A percentile compares a stretch with the other conserved stretches of the same genome.
These are phyloP conservation scores for Scaeva pyrastri DNA, from an alignment of 2,888 invertebrate genomes.

Conservation along the genomic window DNA sequence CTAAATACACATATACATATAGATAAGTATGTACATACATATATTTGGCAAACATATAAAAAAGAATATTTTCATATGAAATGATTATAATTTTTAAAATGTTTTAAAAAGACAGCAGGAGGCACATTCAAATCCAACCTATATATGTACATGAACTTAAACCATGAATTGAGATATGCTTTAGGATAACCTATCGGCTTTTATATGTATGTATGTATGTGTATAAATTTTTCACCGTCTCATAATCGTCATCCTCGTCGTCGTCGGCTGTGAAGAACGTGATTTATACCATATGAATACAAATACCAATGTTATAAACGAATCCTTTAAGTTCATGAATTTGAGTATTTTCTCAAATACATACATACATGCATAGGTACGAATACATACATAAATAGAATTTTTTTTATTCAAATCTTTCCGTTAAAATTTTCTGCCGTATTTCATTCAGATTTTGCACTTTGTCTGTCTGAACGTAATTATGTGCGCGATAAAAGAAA, in stretches of 20 bases:
- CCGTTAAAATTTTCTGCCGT: constrained; percentile 32
- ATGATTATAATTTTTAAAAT: constrained; percentile 58
- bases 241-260: background rate
- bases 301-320: constrained; percentile 31
- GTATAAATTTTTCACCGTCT: constrained; percentile 3
- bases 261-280: constrained; percentile 6
- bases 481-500: constrained; percentile 42
- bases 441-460: constrained; percentile 61
- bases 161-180: constrained; percentile 12
- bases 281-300: constrained; percentile 22
- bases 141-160: background rate
- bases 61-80: constrained; percentile 63
- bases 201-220: too few species aligned
- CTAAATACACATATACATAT: too few species aligned
- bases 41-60: constrained; percentile 29
- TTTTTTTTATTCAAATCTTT: constrained; percentile 16
- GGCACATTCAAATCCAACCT: background rate
- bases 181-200: constrained; percentile 12
- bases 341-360: background rate
- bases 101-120: constrained; percentile 13
- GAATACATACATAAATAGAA: background rate
- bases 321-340: constrained; percentile 42
- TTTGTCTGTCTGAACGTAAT: constrained; percentile 49
- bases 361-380: background rate
- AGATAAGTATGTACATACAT: background rate